Evolutionary conservation across 2,888 invertebrate genomes (phyloP).

Genomic region (Sphinx pinastri): DNA sequence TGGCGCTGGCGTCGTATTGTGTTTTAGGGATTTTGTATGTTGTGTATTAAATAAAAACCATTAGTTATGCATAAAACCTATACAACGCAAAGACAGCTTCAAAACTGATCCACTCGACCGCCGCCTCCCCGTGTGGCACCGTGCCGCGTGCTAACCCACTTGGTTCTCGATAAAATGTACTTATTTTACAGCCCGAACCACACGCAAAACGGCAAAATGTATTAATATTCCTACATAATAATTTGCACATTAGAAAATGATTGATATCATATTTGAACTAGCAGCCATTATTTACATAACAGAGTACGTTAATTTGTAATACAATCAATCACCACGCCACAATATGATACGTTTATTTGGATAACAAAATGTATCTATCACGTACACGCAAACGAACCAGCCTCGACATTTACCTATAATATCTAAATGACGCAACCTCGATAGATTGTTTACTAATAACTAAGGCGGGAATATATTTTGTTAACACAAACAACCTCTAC

Average conservation of each 20-base stretch:
- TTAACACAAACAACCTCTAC: no score
- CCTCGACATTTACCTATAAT: neutral
- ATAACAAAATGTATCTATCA: conserved; percentile 22
- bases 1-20: no score
- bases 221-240: neutral
- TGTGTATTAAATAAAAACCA: no score
- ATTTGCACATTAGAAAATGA: neutral
- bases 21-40: no score
- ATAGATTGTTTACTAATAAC: neutral
- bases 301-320: conserved; percentile 15
- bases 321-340: conserved; percentile 12
- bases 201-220: neutral
- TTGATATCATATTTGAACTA: conserved; percentile 10
- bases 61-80: no score
- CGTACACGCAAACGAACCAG: neutral
- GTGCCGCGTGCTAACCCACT: no score
- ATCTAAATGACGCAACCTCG: neutral
- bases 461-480: neutral
- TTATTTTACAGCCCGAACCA: neutral
- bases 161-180: no score
- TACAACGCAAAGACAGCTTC: no score
- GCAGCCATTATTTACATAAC: neutral
- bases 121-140: no score
- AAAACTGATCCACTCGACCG: no score
- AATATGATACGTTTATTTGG: conserved; percentile 21